These are phyloP conservation scores for Rhynchophorus ferrugineus DNA, from an alignment of 1,140 invertebrate genomes.

Conservation along the genomic window DNA sequence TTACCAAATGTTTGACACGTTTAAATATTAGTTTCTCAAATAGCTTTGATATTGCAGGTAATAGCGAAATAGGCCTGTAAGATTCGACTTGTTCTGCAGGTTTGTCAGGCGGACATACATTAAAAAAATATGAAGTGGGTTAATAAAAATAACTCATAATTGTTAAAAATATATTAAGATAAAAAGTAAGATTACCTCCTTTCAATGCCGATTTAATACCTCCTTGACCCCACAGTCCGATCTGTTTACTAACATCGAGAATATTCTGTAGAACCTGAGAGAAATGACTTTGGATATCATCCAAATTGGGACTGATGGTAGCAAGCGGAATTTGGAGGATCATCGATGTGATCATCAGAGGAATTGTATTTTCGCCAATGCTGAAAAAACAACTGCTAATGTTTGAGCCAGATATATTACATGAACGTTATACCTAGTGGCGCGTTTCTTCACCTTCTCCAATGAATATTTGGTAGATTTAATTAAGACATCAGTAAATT, in stretches of 20 bases:
- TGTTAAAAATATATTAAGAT: too few species aligned
- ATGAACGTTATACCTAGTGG: conserved; percentile 43
- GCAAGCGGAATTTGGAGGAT: conserved; percentile 56
- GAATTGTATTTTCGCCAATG: conserved; percentile 30
- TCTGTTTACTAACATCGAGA: conserved; percentile 55
- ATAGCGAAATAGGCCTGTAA: too few species aligned
- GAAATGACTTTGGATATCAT: conserved; percentile 65
- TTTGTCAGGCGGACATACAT: too few species aligned
- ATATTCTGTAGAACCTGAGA: conserved; percentile 56
- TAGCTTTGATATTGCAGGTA: too few species aligned
- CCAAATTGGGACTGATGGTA: conserved; percentile 53
- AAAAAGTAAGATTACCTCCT: too few species aligned
- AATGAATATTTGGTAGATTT: conserved; percentile 61
- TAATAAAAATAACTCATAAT: too few species aligned
- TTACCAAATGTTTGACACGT: too few species aligned
- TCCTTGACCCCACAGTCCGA: conserved; percentile 63
- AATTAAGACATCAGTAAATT: conserved; percentile 59
- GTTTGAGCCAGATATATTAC: background rate
- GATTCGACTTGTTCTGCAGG: too few species aligned
- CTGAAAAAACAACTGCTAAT: conserved; percentile 3
- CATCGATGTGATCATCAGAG: conserved; percentile 53
- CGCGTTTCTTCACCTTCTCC: conserved; percentile 55
- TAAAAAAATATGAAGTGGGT: too few species aligned
- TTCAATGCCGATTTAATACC: conserved; percentile 21
- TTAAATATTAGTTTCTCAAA: too few species aligned